Conservation (phyloP, 2,797 vertebrate species). For the Propithecus perrieri region DNA sequence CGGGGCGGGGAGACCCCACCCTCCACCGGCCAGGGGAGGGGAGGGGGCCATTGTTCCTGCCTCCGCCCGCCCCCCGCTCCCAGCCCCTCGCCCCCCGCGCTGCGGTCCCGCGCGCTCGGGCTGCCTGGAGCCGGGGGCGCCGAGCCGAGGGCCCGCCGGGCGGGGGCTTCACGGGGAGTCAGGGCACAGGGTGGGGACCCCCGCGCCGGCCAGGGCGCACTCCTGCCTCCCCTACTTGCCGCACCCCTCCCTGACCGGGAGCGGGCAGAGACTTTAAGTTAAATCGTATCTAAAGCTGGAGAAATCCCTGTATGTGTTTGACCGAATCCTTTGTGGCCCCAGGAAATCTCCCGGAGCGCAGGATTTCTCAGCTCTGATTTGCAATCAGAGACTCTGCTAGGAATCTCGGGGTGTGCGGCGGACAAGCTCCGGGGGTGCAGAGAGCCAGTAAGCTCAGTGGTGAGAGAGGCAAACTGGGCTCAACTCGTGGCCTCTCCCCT, state of each 20-base stretch:
- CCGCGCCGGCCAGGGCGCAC: neutral
- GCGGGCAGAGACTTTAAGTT: conserved; percentile 42
- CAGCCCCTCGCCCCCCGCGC: neutral
- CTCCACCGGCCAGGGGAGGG: conserved; percentile 70
- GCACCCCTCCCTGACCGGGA: neutral
- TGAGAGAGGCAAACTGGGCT: neutral
- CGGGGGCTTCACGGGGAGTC: neutral
- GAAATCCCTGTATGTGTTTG: neutral
- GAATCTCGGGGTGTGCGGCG: neutral
- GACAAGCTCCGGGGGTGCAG: neutral
- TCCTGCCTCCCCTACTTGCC: neutral
- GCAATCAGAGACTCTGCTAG: neutral
- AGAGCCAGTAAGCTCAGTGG: neutral
- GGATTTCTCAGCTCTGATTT: conserved; percentile 25
- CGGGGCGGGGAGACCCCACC: conserved; percentile 80
- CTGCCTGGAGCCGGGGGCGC: neutral
- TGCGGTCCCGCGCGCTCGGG: neutral
- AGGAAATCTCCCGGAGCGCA: neutral
- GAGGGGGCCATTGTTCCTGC: conserved; percentile 81
- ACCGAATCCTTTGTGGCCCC: conserved; percentile 66
- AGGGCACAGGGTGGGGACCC: neutral
- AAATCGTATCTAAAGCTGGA: conserved; percentile 36
- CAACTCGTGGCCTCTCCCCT: neutral
- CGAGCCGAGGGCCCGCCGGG: neutral
- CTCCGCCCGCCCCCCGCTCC: conserved; percentile 68